These are phyloP conservation scores for Drosophila paucipuncta DNA, from an alignment of 2,888 invertebrate genomes.

Conservation along the genomic window DNA sequence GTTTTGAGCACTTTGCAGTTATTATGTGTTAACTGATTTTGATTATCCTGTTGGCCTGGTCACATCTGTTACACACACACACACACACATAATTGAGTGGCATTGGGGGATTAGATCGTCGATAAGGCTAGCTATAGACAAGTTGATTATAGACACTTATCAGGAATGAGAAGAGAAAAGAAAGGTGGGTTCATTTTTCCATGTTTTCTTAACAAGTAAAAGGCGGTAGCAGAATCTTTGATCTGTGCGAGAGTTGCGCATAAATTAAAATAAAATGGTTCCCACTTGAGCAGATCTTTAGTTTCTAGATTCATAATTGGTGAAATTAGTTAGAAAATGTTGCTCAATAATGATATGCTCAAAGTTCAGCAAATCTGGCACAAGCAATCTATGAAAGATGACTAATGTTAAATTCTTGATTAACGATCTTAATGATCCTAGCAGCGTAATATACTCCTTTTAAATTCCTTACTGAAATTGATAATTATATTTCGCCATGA, in stretches of 20 bases:
- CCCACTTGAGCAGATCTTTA: background rate
- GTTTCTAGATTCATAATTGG: too few relatives aligned
- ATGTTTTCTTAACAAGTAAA: constrained; percentile 27
- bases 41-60: constrained; percentile 63
- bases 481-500: constrained; percentile 7
- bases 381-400: background rate
- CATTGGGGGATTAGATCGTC: constrained; percentile 18
- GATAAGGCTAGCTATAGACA: constrained; percentile 24
- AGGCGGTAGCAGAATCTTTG: constrained; percentile 11
- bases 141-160: constrained; percentile 44
- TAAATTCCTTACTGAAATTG: constrained; percentile 8
- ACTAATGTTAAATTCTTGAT: background rate
- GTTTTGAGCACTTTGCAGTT: constrained; percentile 55
- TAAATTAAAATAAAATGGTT: background rate
- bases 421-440: background rate
- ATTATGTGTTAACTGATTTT: constrained; percentile 78
- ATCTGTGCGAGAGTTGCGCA: background rate
- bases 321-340: background rate
- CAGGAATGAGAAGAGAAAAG: constrained; percentile 16
- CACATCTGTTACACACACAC: constrained; percentile 2
- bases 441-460: background rate
- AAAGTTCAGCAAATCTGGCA: background rate
- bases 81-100: constrained; percentile 22
- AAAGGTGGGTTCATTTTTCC: constrained; percentile 16
- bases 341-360: background rate